These are phyloP conservation scores for Oithona nana DNA, from an alignment of 2,888 invertebrate species.

Conservation along the genomic window DNA sequence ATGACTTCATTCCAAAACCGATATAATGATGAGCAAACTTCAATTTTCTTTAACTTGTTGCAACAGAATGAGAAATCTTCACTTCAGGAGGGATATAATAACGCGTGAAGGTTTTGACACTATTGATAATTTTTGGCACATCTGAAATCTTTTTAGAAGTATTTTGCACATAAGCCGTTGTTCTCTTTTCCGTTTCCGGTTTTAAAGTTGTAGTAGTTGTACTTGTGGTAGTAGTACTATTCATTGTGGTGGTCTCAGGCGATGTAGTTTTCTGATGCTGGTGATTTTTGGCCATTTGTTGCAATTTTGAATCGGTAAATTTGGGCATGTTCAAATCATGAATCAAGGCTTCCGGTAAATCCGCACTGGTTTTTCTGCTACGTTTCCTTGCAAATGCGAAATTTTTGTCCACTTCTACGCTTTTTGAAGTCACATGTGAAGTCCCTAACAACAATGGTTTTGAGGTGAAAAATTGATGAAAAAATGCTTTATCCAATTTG, in stretches of 20 bases:
- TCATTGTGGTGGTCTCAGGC: background rate
- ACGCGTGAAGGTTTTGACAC: constrained; percentile 9
- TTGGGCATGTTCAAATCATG: background rate
- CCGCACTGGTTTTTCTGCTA: background rate
- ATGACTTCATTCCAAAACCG: no score
- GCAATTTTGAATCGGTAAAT: background rate
- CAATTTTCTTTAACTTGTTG: no score
- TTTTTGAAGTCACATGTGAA: background rate
- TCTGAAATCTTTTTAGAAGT: background rate
- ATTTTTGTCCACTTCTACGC: background rate
- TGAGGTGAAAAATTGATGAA: constrained; percentile 17
- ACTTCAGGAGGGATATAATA: constrained; percentile 15
- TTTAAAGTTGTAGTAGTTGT: constrained; percentile 24
- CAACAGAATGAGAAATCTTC: constrained; percentile 9
- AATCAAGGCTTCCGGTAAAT: background rate
- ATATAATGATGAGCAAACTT: no score
- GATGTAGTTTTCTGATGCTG: background rate
- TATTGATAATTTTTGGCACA: constrained; percentile 6
- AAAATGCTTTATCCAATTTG: constrained; percentile 10
- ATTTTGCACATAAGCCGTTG: background rate
- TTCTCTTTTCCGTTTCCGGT: no score
- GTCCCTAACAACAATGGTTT: constrained; percentile 9
- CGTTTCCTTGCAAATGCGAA: background rate
- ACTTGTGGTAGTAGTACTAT: constrained; percentile 41
- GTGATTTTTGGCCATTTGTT: background rate